Evolutionary conservation across 2,888 invertebrate species (phyloP).

Genomic region (Dexiosoma caninum): DNA sequence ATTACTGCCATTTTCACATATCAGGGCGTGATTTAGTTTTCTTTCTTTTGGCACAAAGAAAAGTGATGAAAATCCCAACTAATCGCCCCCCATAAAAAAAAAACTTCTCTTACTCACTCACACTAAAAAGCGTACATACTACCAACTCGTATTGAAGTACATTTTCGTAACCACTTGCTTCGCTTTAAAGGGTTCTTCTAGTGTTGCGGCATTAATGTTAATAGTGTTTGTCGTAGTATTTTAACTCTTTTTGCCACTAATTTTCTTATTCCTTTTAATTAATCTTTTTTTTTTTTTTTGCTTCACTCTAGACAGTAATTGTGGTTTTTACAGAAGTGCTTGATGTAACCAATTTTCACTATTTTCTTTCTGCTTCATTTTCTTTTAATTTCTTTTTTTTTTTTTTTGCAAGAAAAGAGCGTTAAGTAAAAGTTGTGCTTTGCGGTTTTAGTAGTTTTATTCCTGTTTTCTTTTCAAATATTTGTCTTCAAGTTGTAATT

Average conservation of each 20-base stretch:
- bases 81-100: too few relatives aligned
- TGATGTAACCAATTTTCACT: constrained; percentile 40
- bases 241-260: not conserved
- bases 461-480: not conserved
- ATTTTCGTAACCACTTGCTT: too few relatives aligned
- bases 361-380: not conserved
- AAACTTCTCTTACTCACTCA: too few relatives aligned
- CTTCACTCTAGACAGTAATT: constrained; percentile 56
- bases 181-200: not conserved
- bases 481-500: constrained; percentile 28
- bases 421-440: constrained; percentile 2
- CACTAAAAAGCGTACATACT: too few relatives aligned
- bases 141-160: too few relatives aligned
- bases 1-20: too few relatives aligned
- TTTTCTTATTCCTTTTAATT: constrained; percentile 46
- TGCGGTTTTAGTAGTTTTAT: constrained; percentile 5
- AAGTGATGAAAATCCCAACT: too few relatives aligned
- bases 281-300: constrained; percentile 32
- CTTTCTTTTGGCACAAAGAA: too few relatives aligned
- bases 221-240: not conserved
- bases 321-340: constrained; percentile 45
- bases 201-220: not conserved
- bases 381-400: not conserved
- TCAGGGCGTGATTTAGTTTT: too few relatives aligned
- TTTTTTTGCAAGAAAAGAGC: not conserved